Percentiles rank a stretch among this genome's conserved stretches.
Evolutionary conservation across 2,113 vertebrate species (phyloP).

Genomic region (Limnothrissa miodon): DNA sequence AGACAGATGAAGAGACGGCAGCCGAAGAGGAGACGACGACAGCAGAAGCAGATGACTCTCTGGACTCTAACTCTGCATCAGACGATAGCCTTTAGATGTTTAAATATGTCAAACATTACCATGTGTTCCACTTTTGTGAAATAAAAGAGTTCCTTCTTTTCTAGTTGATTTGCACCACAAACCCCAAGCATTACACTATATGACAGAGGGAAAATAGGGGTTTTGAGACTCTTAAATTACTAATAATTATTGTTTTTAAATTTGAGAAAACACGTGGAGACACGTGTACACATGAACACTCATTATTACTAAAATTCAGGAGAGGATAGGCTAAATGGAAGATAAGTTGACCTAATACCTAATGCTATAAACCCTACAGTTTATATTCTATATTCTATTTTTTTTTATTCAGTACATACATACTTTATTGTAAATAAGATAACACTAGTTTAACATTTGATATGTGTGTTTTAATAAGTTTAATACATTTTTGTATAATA

Average conservation of each 20-base stretch:
- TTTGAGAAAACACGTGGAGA: not conserved
- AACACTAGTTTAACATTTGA: not conserved
- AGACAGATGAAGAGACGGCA: not conserved
- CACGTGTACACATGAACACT: not conserved
- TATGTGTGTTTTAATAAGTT: not conserved
- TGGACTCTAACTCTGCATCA: constrained; percentile 12
- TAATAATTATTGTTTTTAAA: not conserved
- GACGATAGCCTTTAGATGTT: constrained; percentile 19
- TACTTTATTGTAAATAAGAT: not conserved
- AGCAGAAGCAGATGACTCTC: not conserved
- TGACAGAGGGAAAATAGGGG: not conserved
- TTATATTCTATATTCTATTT: not conserved
- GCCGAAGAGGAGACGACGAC: not conserved
- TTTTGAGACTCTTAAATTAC: not conserved
- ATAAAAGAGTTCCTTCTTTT: not conserved
- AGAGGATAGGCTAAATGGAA: not conserved
- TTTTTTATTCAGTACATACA: not conserved
- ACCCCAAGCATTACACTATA: not conserved
- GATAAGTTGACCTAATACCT: not conserved
- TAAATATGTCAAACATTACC: not conserved
- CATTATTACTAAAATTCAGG: not conserved
- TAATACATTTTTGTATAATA: not conserved
- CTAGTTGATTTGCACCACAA: not conserved
- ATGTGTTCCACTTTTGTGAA: not conserved
- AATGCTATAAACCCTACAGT: not conserved